Base-by-base conservation (phyloP, 1,140 invertebrate species). In the Dreissena rostriformis region DNA sequence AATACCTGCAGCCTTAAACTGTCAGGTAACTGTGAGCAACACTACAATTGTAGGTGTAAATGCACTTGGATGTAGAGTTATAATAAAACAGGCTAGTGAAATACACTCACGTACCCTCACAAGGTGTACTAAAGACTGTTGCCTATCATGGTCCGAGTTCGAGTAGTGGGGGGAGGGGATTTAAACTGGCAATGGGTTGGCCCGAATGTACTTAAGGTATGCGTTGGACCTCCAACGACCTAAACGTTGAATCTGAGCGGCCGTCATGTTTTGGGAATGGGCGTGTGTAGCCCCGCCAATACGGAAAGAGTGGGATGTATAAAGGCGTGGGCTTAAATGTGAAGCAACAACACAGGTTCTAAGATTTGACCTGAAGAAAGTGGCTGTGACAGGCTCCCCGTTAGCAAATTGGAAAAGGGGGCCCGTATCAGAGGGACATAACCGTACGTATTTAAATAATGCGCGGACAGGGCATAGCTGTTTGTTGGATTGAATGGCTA, bases 211-310 rank as follows among this genome's bases (percentile, higher is more conserved):
- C 15, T 57, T 71, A 22, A 39, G 15, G 63, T 63, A 72, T 28
- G 78, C 78, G 12, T 15, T 14, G 17, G 52, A 81, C 7, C 65
- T 81, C 67, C 67, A 81, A 1, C 78, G 52, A 28, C 68, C 78
- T 12, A 81, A 49, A 1, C 5, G 15, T 10, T 81, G 22, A 63
- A 81, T 71, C 0, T 71, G 11, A 1, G 78, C 6, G 14, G 24
- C 0, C 14, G 65, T 55, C n/a, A 70, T 24, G 28, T 71, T 39
- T 22, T 14, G 19, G 19, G 8, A 28, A 24, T 70, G 53, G n/a
- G 78, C 67, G 49, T 4, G 15, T 39, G 78, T 81, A 57, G 78
- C 78, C 14, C 66, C 77, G 14, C 68, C 78, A 26, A 81, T 81
- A 19, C 78, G 67, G 29, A 81, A 81, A 7, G 67, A 72, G 39